Base-by-base conservation (phyloP, 2,888 invertebrate genomes). In the Cantharis rufa region DNA sequence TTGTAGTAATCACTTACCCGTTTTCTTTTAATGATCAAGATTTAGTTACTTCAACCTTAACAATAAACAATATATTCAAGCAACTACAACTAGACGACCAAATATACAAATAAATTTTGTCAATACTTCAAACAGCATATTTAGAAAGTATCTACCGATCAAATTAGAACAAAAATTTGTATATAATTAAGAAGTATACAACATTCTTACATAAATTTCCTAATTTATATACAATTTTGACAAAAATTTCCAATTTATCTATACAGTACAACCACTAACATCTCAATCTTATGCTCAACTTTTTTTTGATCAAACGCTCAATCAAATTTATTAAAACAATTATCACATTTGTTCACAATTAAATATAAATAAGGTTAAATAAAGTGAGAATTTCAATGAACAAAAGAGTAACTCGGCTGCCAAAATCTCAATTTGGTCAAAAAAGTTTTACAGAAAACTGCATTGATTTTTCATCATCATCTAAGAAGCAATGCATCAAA, bases 31-130 rank as follows among this genome's bases (percentile, higher is more conserved):
- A 48, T 48, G 48, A 48, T 48, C 48, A 48, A 48, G 21, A 24
- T 66, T 66, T 66, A 66, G 64, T 66, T 66, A 66, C 64, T 66
- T 66, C 64, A 18, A 24, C 24, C 64, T 66, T 66, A 66, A 66
- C 64, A 66, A 66, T 66, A 66, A 66, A 66, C 64, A 48, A 48
- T 48, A 48, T 48, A 48, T 48, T 48, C 48, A 66, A 66, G 64
- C 64, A 66, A 66, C 64, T 66, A 66, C 64, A 66, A 66, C 64
- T 66, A 66, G 18, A 66, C 64, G 64, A 66, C 64, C 64, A 66
- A 66, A 66, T 66, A 66, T 66, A 66, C 64, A 66, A 21, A 66
- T 21, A 66, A 21, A 66, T 21, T 66, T 66, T 16, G 48, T 48
- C 48, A 48, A 48, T 48, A 48, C 16, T 66, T 16, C 15, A 66